Evolutionary conservation across 2,113 vertebrate species (phyloP).

Genomic region (Cryptoleucopteryx plumbea): DNA sequence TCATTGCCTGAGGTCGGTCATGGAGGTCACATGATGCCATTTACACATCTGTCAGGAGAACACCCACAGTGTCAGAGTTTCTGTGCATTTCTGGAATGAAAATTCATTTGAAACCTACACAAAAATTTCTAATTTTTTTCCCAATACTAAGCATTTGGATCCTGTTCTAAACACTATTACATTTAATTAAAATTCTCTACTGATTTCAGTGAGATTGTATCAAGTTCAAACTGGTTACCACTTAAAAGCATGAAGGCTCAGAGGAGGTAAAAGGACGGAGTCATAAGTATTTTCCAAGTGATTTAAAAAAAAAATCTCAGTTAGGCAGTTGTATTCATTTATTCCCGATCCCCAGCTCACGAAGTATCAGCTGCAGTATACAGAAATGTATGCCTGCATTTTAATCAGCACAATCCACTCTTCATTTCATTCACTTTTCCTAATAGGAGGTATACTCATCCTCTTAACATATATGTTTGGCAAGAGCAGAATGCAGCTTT

Average conservation of each 20-base stretch:
- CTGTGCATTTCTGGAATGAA: neutral
- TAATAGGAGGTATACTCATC: neutral
- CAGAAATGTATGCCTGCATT: neutral
- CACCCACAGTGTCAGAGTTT: neutral
- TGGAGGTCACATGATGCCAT: accelerated
- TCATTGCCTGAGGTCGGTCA: neutral
- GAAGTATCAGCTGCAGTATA: neutral
- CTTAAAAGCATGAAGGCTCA: neutral
- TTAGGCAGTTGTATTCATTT: neutral
- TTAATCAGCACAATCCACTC: neutral
- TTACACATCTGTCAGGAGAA: neutral
- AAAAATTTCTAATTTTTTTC: neutral
- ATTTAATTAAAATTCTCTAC: neutral
- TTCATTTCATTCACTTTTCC: neutral
- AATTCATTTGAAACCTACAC: neutral
- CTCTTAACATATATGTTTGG: neutral
- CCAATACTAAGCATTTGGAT: neutral
- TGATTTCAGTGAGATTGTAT: neutral
- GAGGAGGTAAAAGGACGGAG: neutral
- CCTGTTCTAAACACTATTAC: neutral
- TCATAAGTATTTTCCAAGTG: neutral
- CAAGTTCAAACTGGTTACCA: neutral
- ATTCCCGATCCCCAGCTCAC: neutral
- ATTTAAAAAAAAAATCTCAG: neutral
- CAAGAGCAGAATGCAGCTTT: neutral